Base-by-base conservation (phyloP, 2,113 vertebrate genomes). In the Tyto alba region DNA sequence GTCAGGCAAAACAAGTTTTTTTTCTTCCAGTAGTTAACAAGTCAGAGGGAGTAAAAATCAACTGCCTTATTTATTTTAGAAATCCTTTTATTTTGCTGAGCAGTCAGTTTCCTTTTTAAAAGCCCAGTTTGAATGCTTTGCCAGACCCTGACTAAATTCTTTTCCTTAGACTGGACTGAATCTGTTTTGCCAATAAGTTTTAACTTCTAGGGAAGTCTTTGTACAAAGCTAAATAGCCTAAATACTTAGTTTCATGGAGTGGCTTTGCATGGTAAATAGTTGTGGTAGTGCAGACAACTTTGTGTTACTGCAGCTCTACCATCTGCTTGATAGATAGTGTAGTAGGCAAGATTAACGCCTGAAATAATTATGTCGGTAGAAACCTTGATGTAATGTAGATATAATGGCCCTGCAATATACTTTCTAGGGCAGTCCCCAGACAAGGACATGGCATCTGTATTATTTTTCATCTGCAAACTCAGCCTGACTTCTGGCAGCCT, bases 321-420 rank as follows among this genome's bases (percentile, higher is more conserved):
- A 38, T 87, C 59, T 87, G 73, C 60, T 74, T 89, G 41, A 45
- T 11, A 86, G 72, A 59, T 93, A 87, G 86, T 55, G 50, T 56
- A 74, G 64, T 13, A 77, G 64, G 27, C 55, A 53, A 72, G 53
- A 89, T 84, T 86, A 92, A 80, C 88, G 45, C 72, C 43, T 80
- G 56, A 86, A 57, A 92, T 81, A 91, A 81, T 83, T 75, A 63
- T 47, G 27, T 76, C 80, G 48, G 59, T 68, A 89, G 68, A 80
- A 94, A 52, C 41, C 30, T 84, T 91, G 55, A 89, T 12, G 5
- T 52, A 73, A 22, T 57, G 18, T 56, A 81, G 45, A 62, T 21
- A 53, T 69, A 74, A 84, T 62, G 72, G n/a, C 45, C n/a, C 36
- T 77, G 41, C 67, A 80, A 23, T 86, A 29, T 25, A 36, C 43